Conservation (phyloP, 2,888 invertebrate genomes). For the Pemphredon lugubris region DNA sequence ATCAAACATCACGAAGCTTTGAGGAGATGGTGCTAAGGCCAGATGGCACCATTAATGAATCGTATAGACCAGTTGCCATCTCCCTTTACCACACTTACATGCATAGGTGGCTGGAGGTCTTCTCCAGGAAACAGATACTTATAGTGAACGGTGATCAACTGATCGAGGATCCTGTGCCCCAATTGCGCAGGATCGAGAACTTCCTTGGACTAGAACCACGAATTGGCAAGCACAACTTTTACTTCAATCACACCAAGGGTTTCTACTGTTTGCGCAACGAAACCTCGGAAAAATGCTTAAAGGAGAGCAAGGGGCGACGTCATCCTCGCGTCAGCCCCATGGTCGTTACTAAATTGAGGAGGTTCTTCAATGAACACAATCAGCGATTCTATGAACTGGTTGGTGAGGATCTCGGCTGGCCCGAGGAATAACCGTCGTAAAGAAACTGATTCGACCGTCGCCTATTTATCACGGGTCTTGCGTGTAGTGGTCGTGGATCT, state of each 20-base stretch:
- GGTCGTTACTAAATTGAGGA: constrained; percentile 89
- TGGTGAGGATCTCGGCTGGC: constrained; percentile 97
- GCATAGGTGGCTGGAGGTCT: constrained; percentile 95
- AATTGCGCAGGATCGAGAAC: constrained; percentile 92
- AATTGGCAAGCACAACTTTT: constrained; percentile 93
- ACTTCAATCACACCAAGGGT: constrained; percentile 98
- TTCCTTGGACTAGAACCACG: constrained; percentile 89
- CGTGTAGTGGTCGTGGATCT: constrained; percentile 27
- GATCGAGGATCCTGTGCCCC: constrained; percentile 94
- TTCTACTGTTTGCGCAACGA: constrained; percentile 96
- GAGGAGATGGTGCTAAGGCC: constrained; percentile 91
- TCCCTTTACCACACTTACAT: constrained; percentile 96
- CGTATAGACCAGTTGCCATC: constrained; percentile 92
- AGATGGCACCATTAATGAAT: constrained; percentile 92
- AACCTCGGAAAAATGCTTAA: constrained; percentile 91
- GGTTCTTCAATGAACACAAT: constrained; percentile 95
- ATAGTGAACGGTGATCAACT: constrained; percentile 97
- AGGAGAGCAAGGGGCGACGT: constrained; percentile 90
- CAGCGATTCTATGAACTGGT: constrained; percentile 95
- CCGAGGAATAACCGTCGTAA: constrained; percentile 86
- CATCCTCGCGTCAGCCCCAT: constrained; percentile 92
- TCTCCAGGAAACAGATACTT: constrained; percentile 94
- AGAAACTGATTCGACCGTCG: constrained; percentile 24
- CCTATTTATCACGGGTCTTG: constrained; percentile 10
- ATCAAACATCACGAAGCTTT: constrained; percentile 83